Percentiles rank a stretch among this genome's conserved stretches.
Evolutionary conservation across 2,113 vertebrate genomes (phyloP).

Genomic region (Apistogramma diplotaenia): DNA sequence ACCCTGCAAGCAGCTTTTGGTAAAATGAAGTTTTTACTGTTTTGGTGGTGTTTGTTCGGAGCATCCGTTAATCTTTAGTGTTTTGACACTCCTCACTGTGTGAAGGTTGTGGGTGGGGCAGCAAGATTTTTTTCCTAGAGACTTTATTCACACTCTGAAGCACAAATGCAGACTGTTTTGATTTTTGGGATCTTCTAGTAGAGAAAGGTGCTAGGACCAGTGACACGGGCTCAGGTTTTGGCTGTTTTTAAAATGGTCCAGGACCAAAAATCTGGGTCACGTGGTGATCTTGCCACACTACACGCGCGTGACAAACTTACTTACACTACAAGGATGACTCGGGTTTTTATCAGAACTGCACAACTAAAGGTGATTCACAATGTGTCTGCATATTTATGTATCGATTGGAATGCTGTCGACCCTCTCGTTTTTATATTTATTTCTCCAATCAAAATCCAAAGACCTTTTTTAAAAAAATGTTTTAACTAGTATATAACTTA

Average conservation of each 20-base stretch:
- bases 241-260: background rate
- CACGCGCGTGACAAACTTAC: background rate
- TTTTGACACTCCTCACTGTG: background rate
- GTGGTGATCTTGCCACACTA: background rate
- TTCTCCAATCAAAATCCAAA: slow-evolving; percentile 39
- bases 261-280: slow-evolving; percentile 48
- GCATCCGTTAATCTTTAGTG: background rate
- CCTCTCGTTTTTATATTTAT: slow-evolving; percentile 33
- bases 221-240: slow-evolving; percentile 36
- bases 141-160: slow-evolving; percentile 5
- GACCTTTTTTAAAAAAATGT: background rate
- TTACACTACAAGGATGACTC: background rate
- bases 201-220: background rate
- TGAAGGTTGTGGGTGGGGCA: background rate
- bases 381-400: no score
- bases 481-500: background rate
- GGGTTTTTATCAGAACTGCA: background rate
- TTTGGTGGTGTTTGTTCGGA: background rate
- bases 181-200: background rate
- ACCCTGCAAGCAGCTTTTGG: background rate
- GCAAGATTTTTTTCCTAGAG: background rate
- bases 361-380: background rate
- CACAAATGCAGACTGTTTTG: background rate
- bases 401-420: background rate
- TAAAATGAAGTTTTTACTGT: background rate